Conservation (phyloP, 2,113 vertebrate species). For the Lasiurus borealis region DNA sequence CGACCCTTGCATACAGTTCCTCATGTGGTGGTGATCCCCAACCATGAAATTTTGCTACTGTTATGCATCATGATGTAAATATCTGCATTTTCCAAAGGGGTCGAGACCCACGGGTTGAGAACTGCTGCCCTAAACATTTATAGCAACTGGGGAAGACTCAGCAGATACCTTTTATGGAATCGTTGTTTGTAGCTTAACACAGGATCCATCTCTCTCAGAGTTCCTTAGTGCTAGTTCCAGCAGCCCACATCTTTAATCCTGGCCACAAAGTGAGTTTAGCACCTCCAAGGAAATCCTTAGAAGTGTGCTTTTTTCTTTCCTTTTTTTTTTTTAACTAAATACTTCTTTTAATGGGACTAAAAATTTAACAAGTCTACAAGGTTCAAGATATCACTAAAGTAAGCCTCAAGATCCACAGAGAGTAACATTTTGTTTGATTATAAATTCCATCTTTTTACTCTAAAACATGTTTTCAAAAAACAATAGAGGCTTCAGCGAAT, state of each 20-base stretch:
- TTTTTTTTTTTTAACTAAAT: not conserved
- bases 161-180: not conserved
- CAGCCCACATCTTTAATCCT: not conserved
- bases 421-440: slow-evolving; percentile 19
- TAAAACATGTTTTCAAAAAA: slow-evolving; percentile 25
- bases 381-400: slow-evolving; percentile 34
- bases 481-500: not conserved
- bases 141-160: not conserved
- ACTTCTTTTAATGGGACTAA: not conserved
- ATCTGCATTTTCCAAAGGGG: too few species aligned
- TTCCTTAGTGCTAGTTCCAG: not conserved
- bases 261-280: not conserved
- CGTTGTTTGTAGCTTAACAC: not conserved
- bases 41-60: too few species aligned
- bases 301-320: not conserved
- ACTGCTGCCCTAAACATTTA: too few species aligned
- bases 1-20: too few species aligned
- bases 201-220: not conserved
- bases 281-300: not conserved
- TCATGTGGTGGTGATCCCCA: too few species aligned
- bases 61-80: too few species aligned
- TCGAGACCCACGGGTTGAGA: too few species aligned
- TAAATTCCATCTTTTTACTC: not conserved
- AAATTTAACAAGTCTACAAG: not conserved
- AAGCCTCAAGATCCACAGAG: not conserved